These are phyloP conservation scores for Hydrochoerus hydrochaeris DNA, from an alignment of 2,113 vertebrate genomes.

Conservation along the genomic window DNA sequence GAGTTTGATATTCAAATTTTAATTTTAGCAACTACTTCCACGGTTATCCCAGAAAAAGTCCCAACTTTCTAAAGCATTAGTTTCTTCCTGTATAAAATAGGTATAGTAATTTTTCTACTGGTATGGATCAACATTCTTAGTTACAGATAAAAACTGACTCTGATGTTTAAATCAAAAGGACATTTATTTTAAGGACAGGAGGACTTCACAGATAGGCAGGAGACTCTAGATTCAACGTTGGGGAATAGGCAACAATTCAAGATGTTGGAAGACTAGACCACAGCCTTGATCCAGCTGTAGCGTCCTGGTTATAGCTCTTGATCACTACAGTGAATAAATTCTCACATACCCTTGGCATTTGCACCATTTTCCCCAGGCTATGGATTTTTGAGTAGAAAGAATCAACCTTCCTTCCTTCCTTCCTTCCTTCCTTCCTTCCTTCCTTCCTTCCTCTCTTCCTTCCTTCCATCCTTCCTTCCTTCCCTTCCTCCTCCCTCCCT, in stretches of 20 bases:
- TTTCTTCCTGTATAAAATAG: not conserved
- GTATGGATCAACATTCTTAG: not conserved
- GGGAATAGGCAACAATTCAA: not conserved
- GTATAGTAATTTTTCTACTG: not conserved
- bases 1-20: not conserved
- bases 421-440: too few relatives aligned
- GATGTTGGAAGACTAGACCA: not conserved
- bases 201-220: not conserved
- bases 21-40: not conserved
- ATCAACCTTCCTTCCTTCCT: not conserved
- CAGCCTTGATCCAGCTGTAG: not conserved
- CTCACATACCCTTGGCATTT: not conserved
- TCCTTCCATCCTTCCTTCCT: too few relatives aligned
- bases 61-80: not conserved
- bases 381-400: not conserved
- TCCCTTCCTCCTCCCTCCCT: too few relatives aligned
- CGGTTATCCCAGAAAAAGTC: not conserved
- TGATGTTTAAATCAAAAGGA: not conserved
- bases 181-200: not conserved
- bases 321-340: not conserved
- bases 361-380: not conserved
- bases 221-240: not conserved
- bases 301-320: not conserved
- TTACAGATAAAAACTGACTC: constrained; percentile 20
- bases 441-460: too few relatives aligned